Base-by-base conservation (phyloP, 2,797 vertebrate genomes). In the Darevskia mixta region DNA sequence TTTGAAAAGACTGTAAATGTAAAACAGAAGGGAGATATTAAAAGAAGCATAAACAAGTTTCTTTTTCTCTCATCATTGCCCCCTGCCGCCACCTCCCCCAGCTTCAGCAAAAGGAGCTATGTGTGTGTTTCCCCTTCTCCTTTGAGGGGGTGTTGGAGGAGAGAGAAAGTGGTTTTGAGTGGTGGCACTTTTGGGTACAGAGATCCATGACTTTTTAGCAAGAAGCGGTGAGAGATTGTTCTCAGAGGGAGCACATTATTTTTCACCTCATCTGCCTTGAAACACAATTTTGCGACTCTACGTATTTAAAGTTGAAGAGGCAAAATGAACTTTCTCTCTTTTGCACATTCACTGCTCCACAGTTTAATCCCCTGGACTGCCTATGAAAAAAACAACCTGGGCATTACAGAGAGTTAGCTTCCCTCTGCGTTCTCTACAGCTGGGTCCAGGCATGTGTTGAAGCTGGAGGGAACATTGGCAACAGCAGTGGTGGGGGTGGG, bases 1-100 rank as follows among this genome's bases (percentile, higher is more conserved):
- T 86, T 97, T 96, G 96, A 95, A 97, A 97, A 96, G 95, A 95
- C 69, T 92, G 96, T 95, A 97, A 97, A 97, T 97, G 96, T 85
- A 94, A 97, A 97, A 95, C 97, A 97, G 97, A 96, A 97, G 96
- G 96, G 91, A 29, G 92, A 95, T 95, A 96, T 95, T 96, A 95
- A 95, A 86, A 94, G 95, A 92, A 95, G 93, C 95, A 95, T 89
- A 96, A 96, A 96, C 95, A 96, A 67, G 66, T 90, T 94, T 82
- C 78, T 32, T 67, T 81, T 27, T 93, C 76, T 64, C 86, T 64
- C 67, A 49, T 43, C 43, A 0, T 58, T 69, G 61, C 71, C 72
- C 69, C 32, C 41, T 76, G 71, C 76, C 38, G 13, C 27, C 38
- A 49, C 66, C 41, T 8, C n/a, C 49, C 58, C 94, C 92, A 90